Percentiles rank a stretch among this genome's conserved stretches.
Evolutionary conservation across 2,888 invertebrate genomes (phyloP).

Genomic region (Phoronis australis): DNA sequence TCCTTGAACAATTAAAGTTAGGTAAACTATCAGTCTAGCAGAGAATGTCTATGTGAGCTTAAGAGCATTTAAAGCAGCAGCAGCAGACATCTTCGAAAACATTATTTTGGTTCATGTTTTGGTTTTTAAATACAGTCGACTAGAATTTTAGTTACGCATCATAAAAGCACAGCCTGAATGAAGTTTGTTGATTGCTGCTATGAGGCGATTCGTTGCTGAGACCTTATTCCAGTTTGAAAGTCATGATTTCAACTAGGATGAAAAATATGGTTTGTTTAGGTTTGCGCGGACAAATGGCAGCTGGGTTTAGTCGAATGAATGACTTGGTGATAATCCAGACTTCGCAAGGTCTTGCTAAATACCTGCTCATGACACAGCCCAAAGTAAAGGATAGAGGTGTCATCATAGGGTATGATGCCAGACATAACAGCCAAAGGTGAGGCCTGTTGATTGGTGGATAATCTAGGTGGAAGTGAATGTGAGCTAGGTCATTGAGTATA

Average conservation of each 20-base stretch:
- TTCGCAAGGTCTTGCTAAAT: constrained; percentile 67
- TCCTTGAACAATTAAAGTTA: no score
- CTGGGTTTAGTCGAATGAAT: constrained; percentile 91
- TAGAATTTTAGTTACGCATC: neutral
- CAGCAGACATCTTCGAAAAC: no score
- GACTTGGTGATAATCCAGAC: constrained; percentile 91
- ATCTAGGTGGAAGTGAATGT: no score
- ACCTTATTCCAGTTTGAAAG: neutral
- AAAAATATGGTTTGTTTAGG: constrained; percentile 52
- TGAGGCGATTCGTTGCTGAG: no score
- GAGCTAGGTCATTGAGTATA: no score
- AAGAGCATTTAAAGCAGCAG: no score
- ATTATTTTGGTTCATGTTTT: neutral
- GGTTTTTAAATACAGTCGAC: neutral
- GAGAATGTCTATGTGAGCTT: no score
- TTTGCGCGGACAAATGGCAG: constrained; percentile 83
- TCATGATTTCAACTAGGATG: neutral
- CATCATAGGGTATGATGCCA: constrained; percentile 86
- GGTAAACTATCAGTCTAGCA: no score
- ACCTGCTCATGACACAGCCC: constrained; percentile 62
- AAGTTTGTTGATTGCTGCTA: no score
- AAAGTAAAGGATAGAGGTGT: constrained; percentile 66
- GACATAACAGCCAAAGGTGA: constrained; percentile 84
- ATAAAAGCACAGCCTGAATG: neutral
- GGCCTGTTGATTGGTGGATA: no score